These are phyloP conservation scores for Dasypogon diadema DNA, from an alignment of 2,888 invertebrate species.

Conservation along the genomic window DNA sequence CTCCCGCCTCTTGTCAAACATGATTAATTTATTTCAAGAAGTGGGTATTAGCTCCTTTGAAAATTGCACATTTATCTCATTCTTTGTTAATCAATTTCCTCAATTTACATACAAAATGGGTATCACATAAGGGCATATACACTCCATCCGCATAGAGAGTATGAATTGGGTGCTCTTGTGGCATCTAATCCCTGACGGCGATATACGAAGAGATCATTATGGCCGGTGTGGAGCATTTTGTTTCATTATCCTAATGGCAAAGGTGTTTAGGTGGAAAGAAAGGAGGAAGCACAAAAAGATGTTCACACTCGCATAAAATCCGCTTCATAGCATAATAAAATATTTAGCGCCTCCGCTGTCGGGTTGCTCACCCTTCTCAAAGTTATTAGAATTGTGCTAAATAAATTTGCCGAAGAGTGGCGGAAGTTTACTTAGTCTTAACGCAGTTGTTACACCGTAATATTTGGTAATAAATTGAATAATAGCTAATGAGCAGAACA, in stretches of 20 bases:
- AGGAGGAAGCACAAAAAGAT: conserved; percentile 15
- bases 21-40: too few relatives aligned
- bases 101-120: too few relatives aligned
- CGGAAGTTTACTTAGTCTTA: conserved; percentile 4
- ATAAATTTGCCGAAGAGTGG: too few relatives aligned
- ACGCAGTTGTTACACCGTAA: conserved; percentile 19
- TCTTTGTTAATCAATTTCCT: too few relatives aligned
- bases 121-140: too few relatives aligned
- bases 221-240: conserved; percentile 1
- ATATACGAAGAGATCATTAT: not conserved
- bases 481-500: conserved; percentile 10
- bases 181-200: not conserved
- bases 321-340: conserved; percentile 6
- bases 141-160: not conserved
- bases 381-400: conserved; percentile 16
- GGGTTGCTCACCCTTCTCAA: not conserved
- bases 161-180: not conserved
- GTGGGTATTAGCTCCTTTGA: too few relatives aligned
- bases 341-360: not conserved
- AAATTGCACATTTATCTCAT: too few relatives aligned
- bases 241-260: conserved; percentile 21
- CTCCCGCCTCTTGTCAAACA: too few relatives aligned
- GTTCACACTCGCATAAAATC: conserved; percentile 23
- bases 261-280: conserved; percentile 14
- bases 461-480: conserved; percentile 39